These are phyloP conservation scores for Zosterops japonicus DNA, from an alignment of 2,113 vertebrate species.

Conservation along the genomic window DNA sequence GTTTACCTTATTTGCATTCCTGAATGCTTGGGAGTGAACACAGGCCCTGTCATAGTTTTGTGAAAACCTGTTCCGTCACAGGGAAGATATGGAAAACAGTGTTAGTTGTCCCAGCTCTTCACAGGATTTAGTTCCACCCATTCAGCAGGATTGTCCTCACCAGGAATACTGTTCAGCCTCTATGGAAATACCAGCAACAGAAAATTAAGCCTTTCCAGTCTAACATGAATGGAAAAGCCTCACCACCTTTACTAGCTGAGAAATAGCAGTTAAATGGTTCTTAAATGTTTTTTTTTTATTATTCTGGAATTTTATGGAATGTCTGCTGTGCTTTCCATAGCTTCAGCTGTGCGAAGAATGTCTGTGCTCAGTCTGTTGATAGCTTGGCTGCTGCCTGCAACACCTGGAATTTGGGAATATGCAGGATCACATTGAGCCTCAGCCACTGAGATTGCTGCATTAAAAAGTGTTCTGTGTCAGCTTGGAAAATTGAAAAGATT, in stretches of 20 bases:
- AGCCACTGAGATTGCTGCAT: neutral
- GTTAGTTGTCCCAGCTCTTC: neutral
- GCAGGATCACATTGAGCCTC: neutral
- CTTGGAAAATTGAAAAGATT: neutral
- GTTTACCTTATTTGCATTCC: neutral
- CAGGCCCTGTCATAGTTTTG: neutral
- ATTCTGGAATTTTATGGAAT: neutral
- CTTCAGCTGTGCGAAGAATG: neutral
- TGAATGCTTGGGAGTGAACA: neutral
- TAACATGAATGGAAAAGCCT: neutral
- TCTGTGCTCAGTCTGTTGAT: neutral
- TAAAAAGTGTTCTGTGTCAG: neutral
- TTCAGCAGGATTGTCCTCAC: neutral
- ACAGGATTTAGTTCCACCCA: neutral
- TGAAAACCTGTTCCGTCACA: constrained; percentile 27
- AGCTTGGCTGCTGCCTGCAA: neutral
- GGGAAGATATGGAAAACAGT: neutral
- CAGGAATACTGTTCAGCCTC: neutral
- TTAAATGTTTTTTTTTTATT: neutral
- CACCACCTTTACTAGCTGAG: neutral
- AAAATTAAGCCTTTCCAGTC: neutral
- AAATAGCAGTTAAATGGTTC: neutral
- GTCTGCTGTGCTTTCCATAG: neutral
- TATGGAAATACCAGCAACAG: neutral
- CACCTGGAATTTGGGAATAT: neutral